Conservation (phyloP, 2,797 vertebrate genomes). For the Smutsia gigantea region DNA sequence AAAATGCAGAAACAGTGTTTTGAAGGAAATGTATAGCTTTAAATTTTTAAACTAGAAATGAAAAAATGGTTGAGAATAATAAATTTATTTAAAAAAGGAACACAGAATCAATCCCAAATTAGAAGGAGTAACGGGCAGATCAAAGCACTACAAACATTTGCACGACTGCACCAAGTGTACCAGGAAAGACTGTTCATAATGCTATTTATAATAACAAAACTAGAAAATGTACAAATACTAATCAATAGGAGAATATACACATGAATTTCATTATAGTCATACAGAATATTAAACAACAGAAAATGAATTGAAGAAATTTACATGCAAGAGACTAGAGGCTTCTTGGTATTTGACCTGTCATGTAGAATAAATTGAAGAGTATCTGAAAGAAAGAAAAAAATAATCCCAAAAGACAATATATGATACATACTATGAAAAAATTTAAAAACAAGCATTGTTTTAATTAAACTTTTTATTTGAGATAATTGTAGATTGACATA, state of each 20-base stretch:
- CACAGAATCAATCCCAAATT: not conserved
- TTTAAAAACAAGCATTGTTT: not conserved
- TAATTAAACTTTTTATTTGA: not conserved
- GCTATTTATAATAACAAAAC: not conserved
- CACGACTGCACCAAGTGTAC: not conserved
- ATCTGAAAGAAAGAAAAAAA: not conserved
- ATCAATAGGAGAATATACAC: not conserved
- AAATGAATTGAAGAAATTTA: not conserved
- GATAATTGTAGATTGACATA: not conserved
- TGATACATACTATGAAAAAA: not conserved
- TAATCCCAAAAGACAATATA: not conserved
- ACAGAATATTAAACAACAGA: not conserved
- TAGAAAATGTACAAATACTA: not conserved
- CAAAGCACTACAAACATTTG: not conserved
- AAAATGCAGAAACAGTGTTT: not conserved
- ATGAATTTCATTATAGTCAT: not conserved
- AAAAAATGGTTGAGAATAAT: not conserved
- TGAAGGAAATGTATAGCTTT: not conserved
- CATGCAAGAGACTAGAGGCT: not conserved
- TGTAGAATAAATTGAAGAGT: not conserved
- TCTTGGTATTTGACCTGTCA: not conserved
- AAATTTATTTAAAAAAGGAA: not conserved
- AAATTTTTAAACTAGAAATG: not conserved
- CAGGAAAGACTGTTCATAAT: not conserved
- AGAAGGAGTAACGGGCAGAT: not conserved